Percentiles rank a stretch among this genome's conserved stretches.
Evolutionary conservation across 2,797 vertebrate genomes (phyloP).

Genomic region (Schizothorax lantsangensis): DNA sequence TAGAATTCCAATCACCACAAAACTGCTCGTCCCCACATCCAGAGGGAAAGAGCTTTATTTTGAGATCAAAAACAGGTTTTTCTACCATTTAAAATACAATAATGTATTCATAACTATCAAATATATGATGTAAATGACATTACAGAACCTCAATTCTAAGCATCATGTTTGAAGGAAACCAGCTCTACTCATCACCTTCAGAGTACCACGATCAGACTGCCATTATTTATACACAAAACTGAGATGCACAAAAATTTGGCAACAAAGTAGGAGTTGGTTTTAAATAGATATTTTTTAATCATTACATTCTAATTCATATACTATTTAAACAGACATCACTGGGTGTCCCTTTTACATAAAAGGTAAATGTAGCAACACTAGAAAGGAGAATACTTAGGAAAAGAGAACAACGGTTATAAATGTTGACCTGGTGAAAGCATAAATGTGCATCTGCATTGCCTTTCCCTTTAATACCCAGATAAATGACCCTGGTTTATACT

Average conservation of each 20-base stretch:
- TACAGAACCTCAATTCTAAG: too few relatives aligned
- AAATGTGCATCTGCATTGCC: background rate
- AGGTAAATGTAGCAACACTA: background rate
- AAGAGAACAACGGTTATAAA: background rate
- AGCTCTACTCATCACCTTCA: too few relatives aligned
- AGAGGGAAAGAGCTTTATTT: too few relatives aligned
- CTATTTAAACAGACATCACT: background rate
- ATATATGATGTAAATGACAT: too few relatives aligned
- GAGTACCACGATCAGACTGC: too few relatives aligned
- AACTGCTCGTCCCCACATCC: too few relatives aligned
- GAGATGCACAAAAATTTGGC: background rate
- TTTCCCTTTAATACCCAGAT: conserved; percentile 4
- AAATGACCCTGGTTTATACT: background rate
- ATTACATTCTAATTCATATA: background rate
- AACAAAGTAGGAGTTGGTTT: background rate
- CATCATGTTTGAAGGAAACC: too few relatives aligned
- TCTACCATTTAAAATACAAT: too few relatives aligned
- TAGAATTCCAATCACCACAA: too few relatives aligned
- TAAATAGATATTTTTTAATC: background rate
- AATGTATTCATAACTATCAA: too few relatives aligned
- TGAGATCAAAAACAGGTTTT: too few relatives aligned
- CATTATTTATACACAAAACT: background rate
- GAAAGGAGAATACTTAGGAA: background rate
- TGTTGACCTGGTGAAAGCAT: background rate
- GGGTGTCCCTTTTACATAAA: background rate